Conservation (phyloP, 2,888 invertebrate genomes). For the Luperina testacea region DNA sequence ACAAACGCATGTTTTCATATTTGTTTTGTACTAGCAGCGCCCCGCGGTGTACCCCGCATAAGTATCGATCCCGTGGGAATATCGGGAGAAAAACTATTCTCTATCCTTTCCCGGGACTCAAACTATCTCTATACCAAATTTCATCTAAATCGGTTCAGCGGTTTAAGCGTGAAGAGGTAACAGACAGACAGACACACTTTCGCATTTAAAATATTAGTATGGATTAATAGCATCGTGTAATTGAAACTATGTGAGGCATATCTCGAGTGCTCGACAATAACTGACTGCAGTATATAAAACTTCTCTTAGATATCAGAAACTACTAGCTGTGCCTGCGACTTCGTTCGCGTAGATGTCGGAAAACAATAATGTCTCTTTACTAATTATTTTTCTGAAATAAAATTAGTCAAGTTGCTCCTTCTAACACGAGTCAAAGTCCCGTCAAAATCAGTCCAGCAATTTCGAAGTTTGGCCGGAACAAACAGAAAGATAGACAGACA, state of each 20-base stretch:
- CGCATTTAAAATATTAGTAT: no score
- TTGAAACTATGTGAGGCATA: slow-evolving; percentile 32
- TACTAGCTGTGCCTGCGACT: neutral
- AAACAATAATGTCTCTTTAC: neutral
- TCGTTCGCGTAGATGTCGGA: neutral
- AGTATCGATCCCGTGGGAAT: no score
- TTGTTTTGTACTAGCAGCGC: slow-evolving; percentile 20
- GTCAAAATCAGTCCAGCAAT: neutral
- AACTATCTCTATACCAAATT: no score
- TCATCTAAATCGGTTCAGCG: no score
- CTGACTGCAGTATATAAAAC: slow-evolving; percentile 31
- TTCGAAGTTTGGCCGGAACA: neutral
- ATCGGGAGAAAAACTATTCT: no score
- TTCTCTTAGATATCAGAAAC: slow-evolving; percentile 35
- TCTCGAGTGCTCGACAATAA: slow-evolving; percentile 44
- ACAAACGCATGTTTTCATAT: slow-evolving; percentile 25
- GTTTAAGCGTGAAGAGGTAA: no score
- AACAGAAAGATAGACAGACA: neutral
- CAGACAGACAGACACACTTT: no score
- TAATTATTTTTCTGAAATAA: neutral
- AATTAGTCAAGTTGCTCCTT: neutral
- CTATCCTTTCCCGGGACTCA: no score
- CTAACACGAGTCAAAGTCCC: neutral
- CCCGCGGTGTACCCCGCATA: no score
- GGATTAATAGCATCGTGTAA: slow-evolving; percentile 29